Percentiles rank a stretch among this genome's conserved stretches.
Evolutionary conservation across 2,888 invertebrate species (phyloP).

Genomic region (Hydriomena furcata): DNA sequence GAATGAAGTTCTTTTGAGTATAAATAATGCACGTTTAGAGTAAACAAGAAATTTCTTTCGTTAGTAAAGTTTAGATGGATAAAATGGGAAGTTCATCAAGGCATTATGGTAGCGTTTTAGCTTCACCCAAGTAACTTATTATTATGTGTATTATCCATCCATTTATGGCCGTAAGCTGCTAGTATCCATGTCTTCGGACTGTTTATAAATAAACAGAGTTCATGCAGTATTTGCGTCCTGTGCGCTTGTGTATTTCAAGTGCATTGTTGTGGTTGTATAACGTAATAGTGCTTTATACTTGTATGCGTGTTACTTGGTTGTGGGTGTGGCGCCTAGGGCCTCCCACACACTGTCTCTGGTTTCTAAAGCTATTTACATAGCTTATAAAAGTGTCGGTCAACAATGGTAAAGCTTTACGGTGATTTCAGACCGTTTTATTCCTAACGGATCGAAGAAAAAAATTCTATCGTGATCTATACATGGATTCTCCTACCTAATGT

Average conservation of each 20-base stretch:
- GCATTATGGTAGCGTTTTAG: too few relatives aligned
- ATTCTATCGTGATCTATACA: too few relatives aligned
- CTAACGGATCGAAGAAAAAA: too few relatives aligned
- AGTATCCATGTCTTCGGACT: neutral
- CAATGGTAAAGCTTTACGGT: conserved; percentile 6
- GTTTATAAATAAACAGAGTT: conserved; percentile 35
- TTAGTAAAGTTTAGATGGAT: too few relatives aligned
- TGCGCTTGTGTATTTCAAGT: conserved; percentile 41
- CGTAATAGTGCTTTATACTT: conserved; percentile 3
- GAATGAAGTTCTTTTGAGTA: too few relatives aligned
- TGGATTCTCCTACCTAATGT: too few relatives aligned
- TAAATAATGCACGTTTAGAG: too few relatives aligned
- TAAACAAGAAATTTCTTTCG: too few relatives aligned
- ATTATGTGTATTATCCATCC: neutral
- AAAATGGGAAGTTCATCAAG: too few relatives aligned
- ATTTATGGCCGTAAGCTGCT: neutral
- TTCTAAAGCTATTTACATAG: conserved; percentile 23
- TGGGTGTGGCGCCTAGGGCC: conserved; percentile 34
- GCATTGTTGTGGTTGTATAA: conserved; percentile 44
- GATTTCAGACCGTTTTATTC: neutral
- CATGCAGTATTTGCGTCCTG: conserved; percentile 24
- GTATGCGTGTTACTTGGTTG: conserved; percentile 25
- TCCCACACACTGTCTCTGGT: conserved; percentile 25
- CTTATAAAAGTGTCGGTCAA: conserved; percentile 19
- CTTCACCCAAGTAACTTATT: too few relatives aligned